Base-by-base conservation (phyloP, 2,888 invertebrate genomes). In the Drosophila kanekoi region DNA sequence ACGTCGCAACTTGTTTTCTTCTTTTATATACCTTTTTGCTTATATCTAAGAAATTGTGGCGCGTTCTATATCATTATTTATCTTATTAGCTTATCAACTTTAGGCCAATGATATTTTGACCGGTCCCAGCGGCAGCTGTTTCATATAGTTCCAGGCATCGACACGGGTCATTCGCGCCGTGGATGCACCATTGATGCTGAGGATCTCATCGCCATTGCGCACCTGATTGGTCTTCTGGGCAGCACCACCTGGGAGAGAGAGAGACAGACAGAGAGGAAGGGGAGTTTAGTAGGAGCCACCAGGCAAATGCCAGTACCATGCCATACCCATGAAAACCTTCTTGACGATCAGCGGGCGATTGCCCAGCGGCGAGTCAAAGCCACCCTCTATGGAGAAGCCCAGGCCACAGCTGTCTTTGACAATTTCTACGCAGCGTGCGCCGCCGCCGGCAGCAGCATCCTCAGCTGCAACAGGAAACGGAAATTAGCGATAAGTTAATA, bases 281-380 rank as follows among this genome's bases (percentile, higher is more conserved):
- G 18, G 14, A 9, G 3, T n/a, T 28, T 9, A 66, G 5, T 2
- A 41, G 1, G 0, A 18, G 20, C 16, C n/a, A 45, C 18, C 16
- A 16, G 1, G 2, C 4, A 8, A 3, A 6, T 23, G 23, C 6
- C 37, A 6, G 6, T 8, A n/a, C n/a, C n/a, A n/a, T n/a, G n/a
- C n/a, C n/a, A n/a, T n/a, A 98, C 98, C 98, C 94, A 97, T 97
- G 91, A 98, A 98, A 81, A 98, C 95, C 93, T 98, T 97, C 93
- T 98, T 98, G 85, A 98, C 95, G 56, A 96, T 95, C 72, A 98
- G 94, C 48, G 98, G 98, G 87, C 95, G 94, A 92, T 98, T 97
- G 23, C 98, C 98, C 68, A 95, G 94, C 6, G 97, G 97, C 23
- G 98, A 98, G 92, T 97, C 97, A 79, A 96, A 95, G 51, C 98